Conservation (phyloP, 2,113 vertebrate genomes). For the Dendropsophus ebraccatus region DNA sequence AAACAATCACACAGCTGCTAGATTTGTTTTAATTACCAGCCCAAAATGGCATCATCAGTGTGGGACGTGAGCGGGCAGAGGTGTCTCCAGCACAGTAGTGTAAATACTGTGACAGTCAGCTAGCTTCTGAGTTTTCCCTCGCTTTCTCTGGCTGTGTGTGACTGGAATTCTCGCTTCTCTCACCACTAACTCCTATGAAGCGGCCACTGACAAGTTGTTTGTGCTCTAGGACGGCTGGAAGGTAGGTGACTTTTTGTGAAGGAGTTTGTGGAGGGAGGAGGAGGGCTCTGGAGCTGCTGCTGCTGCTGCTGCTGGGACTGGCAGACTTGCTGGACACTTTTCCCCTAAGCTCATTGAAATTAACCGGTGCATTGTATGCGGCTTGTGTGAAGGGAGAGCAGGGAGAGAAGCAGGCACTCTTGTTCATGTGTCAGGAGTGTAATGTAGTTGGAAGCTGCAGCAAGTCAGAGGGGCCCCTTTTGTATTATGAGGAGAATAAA, state of each 20-base stretch:
- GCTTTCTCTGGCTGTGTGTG: conserved; percentile 87
- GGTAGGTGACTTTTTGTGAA: conserved; percentile 90
- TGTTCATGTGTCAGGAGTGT: conserved; percentile 84
- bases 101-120: conserved; percentile 97
- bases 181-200: conserved; percentile 92
- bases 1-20: conserved; percentile 99
- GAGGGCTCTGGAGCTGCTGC: conserved; percentile 73
- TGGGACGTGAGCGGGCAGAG: conserved; percentile 95
- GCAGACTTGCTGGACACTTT: conserved; percentile 72
- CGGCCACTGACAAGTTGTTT: conserved; percentile 87
- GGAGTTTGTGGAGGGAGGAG: conserved; percentile 75
- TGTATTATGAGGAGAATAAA: conserved; percentile 79
- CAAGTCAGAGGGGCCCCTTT: conserved; percentile 81
- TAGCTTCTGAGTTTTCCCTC: conserved; percentile 89
- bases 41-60: conserved; percentile 94
- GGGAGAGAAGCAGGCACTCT: conserved; percentile 76
- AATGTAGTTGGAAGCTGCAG: conserved; percentile 85
- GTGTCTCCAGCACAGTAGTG: conserved; percentile 85
- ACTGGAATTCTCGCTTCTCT: conserved; percentile 81
- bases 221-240: conserved; percentile 85
- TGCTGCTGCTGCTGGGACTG: conserved; percentile 69
- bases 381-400: conserved; percentile 67
- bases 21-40: conserved; percentile 99
- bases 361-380: conserved; percentile 82
- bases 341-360: conserved; percentile 73